Evolutionary conservation across 2,797 vertebrate genomes (phyloP).

Genomic region (Odontamblyopus lacepedii): DNA sequence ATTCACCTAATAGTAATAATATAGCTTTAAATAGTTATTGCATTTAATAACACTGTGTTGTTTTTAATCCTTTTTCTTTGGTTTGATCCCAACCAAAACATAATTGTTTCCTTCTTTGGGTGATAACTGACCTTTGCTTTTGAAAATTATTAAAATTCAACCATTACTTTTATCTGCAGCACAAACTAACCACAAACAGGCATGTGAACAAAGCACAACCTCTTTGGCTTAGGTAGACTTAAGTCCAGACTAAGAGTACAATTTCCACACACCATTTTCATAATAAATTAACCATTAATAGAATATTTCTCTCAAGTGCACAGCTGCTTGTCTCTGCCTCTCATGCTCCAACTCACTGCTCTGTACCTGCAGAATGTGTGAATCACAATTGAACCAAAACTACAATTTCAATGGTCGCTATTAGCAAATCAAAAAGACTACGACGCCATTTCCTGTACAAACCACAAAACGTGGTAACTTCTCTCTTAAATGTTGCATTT

Average conservation of each 20-base stretch:
- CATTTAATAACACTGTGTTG: background rate
- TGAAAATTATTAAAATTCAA: background rate
- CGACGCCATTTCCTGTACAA: too few species aligned
- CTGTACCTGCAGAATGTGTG: conserved; percentile 44
- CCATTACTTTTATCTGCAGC: background rate
- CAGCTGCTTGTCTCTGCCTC: conserved; percentile 52
- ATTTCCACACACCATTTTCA: background rate
- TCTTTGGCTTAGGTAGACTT: background rate
- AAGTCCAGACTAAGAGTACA: background rate
- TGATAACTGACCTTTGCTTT: background rate
- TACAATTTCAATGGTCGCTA: background rate
- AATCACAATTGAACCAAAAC: conserved; percentile 12
- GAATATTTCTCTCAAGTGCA: conserved; percentile 53
- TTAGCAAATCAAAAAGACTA: too few species aligned
- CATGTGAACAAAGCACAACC: background rate
- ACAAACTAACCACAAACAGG: too few species aligned
- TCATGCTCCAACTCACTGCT: conserved; percentile 44
- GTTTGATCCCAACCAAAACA: background rate
- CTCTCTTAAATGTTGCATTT: too few species aligned
- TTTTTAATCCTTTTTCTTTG: background rate
- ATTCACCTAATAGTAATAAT: background rate
- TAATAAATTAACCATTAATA: conserved; percentile 16
- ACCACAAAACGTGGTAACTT: too few species aligned
- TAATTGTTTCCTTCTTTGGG: background rate
- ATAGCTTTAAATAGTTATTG: background rate